Base-by-base conservation (phyloP, 1,140 invertebrate species). In the silkworm (Bombyx mori) region DNA sequence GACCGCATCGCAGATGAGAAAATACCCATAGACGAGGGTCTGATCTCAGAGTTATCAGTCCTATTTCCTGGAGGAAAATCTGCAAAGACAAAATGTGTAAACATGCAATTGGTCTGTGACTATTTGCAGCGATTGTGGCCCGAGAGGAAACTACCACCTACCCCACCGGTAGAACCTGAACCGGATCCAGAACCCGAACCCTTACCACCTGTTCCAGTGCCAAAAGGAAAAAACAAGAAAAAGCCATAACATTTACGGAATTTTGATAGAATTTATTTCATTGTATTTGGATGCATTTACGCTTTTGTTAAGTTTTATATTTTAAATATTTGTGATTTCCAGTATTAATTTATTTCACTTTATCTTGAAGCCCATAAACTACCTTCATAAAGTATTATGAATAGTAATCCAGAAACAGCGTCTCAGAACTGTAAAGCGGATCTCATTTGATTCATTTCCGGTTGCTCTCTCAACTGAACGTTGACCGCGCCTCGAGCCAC, bases 101-200 rank as follows among this genome's bases (percentile, higher is more conserved):
- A 71, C 50, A 54, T 79, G 10, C 42, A 51, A 6, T 46, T 56
- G 3, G 51, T 77, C 44, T 52, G 60, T 6, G 73, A 75, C 7
- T 77, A 68, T 43, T 52, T 79, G 4, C 54, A 65, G 3, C 65
- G 77, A 1, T 69, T 70, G 57, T 79, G 77, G 73, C 75, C 75
- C 9, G 67, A 77, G 43, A 64, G 63, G 22, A 68, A 76, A 48
- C 63, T 77, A 3, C 75, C 73, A 4, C 71, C 75, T 1, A 71
- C 73, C 1, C 74, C 74, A 1, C 65, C 71, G 0, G 65, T 70
- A 7, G 65, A 68, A 49, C 57, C 61, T 1, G 54, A 67, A 56
- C 53, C 48, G 1, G 48, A 51, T 7, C 53, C 43, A 3, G 44
- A 42, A 12, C 2, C 12, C 3, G 44, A 55, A 0, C 4, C 48